Percentiles rank a stretch among this genome's conserved stretches.
Evolutionary conservation across 2,888 invertebrate species (phyloP).

Genomic region (Petrolisthes manimaculis): DNA sequence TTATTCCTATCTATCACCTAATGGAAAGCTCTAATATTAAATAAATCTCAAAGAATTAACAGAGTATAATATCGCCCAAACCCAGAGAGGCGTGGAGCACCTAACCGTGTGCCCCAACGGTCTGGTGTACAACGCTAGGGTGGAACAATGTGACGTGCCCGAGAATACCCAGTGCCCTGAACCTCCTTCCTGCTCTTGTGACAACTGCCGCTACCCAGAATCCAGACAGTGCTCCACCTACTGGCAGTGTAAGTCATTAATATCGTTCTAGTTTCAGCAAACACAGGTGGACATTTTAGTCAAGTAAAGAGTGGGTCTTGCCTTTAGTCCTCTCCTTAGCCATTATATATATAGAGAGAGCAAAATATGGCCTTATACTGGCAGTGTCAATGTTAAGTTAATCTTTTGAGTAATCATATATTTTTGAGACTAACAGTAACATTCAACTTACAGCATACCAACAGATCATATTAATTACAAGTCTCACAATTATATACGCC

Average conservation of each 20-base stretch:
- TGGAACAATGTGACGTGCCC: constrained; percentile 57
- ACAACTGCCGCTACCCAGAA: constrained; percentile 59
- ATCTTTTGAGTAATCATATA: too few species aligned
- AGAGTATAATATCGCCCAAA: background rate
- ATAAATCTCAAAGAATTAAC: background rate
- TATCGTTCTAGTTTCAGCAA: background rate
- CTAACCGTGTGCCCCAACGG: constrained; percentile 49
- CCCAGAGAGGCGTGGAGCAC: constrained; percentile 56
- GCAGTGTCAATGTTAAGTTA: background rate
- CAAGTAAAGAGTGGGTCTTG: too few species aligned
- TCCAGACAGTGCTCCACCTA: constrained; percentile 45
- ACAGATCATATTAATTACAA: too few species aligned
- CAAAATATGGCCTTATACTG: background rate
- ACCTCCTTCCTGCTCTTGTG: constrained; percentile 50
- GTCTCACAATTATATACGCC: background rate
- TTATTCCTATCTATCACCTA: background rate
- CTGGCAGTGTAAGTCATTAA: constrained; percentile 48
- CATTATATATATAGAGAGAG: too few species aligned
- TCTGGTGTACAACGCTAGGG: constrained; percentile 57
- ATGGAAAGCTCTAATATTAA: background rate
- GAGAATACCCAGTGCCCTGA: constrained; percentile 56
- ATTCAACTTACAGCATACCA: too few species aligned
- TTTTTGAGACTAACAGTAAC: background rate
- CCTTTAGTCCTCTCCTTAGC: too few species aligned
- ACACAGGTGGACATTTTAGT: too few species aligned